phyloP scores from a whole-genome alignment of 2,113 vertebrate genomes.

The Solea solea region DNA sequence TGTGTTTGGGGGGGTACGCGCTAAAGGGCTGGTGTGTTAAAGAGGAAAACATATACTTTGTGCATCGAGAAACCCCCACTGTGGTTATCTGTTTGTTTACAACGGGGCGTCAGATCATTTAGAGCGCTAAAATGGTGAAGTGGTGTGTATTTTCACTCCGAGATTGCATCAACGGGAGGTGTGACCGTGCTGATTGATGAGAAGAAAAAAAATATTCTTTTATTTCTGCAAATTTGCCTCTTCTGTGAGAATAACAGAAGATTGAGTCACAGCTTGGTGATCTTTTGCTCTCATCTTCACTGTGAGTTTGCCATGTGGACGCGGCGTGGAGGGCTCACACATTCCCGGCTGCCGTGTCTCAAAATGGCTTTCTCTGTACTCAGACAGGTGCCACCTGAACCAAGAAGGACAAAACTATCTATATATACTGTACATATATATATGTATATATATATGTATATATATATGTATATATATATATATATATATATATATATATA shows the following conservation, averaged over 20 bases:
- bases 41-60: slow-evolving; percentile 26
- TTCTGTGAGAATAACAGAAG: too few relatives aligned
- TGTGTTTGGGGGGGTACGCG: not conserved
- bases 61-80: slow-evolving; percentile 33
- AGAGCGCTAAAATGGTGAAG: slow-evolving; percentile 7
- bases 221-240: not conserved
- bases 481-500: too few relatives aligned
- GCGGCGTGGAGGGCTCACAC: not conserved
- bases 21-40: slow-evolving; percentile 43
- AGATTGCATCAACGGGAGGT: slow-evolving; percentile 25
- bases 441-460: too few relatives aligned
- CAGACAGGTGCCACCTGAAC: too few relatives aligned
- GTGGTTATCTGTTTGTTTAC: slow-evolving; percentile 61
- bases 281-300: not conserved
- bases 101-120: slow-evolving; percentile 33
- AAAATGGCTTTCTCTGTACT: too few relatives aligned
- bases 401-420: too few relatives aligned
- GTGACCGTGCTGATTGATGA: not conserved
- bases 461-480: too few relatives aligned
- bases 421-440: too few relatives aligned
- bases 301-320: not conserved
- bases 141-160: slow-evolving; percentile 34
- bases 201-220: not conserved
- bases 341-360: not conserved
- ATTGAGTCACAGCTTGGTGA: not conserved